A percentile compares a stretch with the other conserved stretches of the same genome.
These are phyloP conservation scores for Thamnophis sirtalis DNA, from an alignment of 2,113 vertebrate genomes.

Conservation along the genomic window DNA sequence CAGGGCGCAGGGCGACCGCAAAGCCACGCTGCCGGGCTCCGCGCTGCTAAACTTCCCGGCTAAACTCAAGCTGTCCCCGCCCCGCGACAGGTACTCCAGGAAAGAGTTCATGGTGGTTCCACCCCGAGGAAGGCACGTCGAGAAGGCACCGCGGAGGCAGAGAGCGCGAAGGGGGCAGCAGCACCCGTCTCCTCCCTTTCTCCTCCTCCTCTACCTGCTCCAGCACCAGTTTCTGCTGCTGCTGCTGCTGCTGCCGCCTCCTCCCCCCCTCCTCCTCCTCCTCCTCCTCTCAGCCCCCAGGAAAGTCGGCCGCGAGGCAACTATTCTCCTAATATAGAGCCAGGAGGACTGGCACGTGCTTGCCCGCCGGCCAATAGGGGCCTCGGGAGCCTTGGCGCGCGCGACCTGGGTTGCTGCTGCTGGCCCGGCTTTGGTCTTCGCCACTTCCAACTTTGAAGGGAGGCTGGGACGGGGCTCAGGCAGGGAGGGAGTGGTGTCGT, in stretches of 20 bases:
- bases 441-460: constrained; percentile 32
- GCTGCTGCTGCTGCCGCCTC: constrained; percentile 47
- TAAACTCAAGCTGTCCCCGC: constrained; percentile 52
- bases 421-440: not conserved
- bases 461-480: no score
- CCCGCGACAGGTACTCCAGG: constrained; percentile 51
- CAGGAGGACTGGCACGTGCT: constrained; percentile 64
- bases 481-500: not conserved
- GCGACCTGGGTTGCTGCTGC: constrained; percentile 29
- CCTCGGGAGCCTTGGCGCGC: constrained; percentile 6
- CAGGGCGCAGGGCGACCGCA: constrained; percentile 51
- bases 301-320: constrained; percentile 60
- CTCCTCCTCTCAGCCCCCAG: constrained; percentile 1
- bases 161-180: constrained; percentile 23
- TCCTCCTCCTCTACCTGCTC: not conserved
- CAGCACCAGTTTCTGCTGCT: constrained; percentile 28
- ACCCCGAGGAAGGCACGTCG: not conserved
- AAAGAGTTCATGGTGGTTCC: constrained; percentile 47
- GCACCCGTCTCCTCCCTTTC: constrained; percentile 38
- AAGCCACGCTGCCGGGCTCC: constrained; percentile 54
- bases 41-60: constrained; percentile 55
- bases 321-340: constrained; percentile 73
- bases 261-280: not conserved
- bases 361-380: constrained; percentile 75
- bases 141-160: not conserved